These are phyloP conservation scores for Chironomus tentans DNA, from an alignment of 2,888 invertebrate genomes.

Conservation along the genomic window DNA sequence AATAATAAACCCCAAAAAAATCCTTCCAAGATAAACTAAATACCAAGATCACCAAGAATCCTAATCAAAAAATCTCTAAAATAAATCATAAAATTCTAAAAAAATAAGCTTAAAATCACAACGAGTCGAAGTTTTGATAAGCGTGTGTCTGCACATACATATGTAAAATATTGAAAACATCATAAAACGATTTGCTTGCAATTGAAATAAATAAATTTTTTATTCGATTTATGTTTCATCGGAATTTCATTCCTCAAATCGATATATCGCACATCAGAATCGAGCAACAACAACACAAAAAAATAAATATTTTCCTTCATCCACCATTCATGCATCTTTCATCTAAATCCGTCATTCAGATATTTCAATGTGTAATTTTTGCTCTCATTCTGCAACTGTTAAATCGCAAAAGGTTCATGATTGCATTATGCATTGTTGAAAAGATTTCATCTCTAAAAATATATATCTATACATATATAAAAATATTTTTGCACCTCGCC, in stretches of 20 bases:
- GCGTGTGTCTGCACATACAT: not conserved
- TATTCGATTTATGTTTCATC: not conserved
- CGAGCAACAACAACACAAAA: too few species aligned
- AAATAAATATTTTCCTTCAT: not conserved
- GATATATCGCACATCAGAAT: not conserved
- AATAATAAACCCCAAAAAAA: too few species aligned
- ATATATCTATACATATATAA: too few species aligned
- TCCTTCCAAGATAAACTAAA: too few species aligned
- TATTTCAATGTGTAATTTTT: not conserved
- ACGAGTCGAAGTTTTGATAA: too few species aligned
- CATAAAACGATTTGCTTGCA: constrained; percentile 12
- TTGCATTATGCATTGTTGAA: constrained; percentile 25
- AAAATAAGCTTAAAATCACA: not conserved
- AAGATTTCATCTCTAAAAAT: not conserved
- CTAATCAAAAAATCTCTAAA: not conserved
- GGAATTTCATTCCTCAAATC: too few species aligned
- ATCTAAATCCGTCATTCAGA: not conserved
- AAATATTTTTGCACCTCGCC: not conserved
- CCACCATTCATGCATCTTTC: not conserved
- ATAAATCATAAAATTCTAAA: too few species aligned
- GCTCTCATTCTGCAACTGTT: not conserved
- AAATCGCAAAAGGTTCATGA: constrained; percentile 12
- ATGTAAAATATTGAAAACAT: constrained; percentile 23
- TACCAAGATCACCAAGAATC: too few species aligned
- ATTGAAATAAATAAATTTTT: constrained; percentile 23